A percentile compares a stretch with the other conserved stretches of the same genome.
Evolutionary conservation across 2,888 invertebrate species (phyloP).

Genomic region (Rapana venosa): DNA sequence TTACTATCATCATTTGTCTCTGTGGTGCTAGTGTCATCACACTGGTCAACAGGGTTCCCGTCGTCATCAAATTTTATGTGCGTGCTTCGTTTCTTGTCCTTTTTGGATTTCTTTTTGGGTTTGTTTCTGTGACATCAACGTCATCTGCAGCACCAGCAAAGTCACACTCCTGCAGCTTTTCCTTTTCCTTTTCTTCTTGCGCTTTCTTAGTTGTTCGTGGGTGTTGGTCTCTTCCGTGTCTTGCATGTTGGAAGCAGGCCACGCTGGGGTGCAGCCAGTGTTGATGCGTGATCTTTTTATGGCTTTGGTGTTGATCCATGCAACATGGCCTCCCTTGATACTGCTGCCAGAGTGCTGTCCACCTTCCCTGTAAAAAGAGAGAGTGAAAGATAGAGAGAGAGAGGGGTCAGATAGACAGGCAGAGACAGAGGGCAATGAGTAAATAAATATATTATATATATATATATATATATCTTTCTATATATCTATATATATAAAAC

Average conservation of each 20-base stretch:
- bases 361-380: background rate
- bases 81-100: slow-evolving; percentile 41
- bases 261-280: slow-evolving; percentile 12
- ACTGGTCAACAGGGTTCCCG: slow-evolving; percentile 52
- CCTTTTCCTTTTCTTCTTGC: background rate
- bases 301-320: slow-evolving; percentile 35
- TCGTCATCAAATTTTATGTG: slow-evolving; percentile 70
- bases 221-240: background rate
- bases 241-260: background rate
- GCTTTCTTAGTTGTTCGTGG: background rate
- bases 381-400: background rate
- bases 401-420: slow-evolving; percentile 18
- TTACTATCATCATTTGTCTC: background rate
- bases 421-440: too few relatives aligned
- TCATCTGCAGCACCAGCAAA: background rate
- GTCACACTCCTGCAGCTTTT: background rate
- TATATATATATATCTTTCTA: too few relatives aligned
- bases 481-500: too few relatives aligned
- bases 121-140: background rate
- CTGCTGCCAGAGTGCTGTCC: background rate
- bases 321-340: slow-evolving; percentile 42
- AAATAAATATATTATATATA: too few relatives aligned
- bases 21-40: background rate
- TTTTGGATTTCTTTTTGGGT: background rate
- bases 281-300: slow-evolving; percentile 40